Percentiles rank a stretch among this genome's conserved stretches.
phyloP scores from a whole-genome alignment of 2,888 invertebrate species.

The Cremastobaeus sp. region DNA sequence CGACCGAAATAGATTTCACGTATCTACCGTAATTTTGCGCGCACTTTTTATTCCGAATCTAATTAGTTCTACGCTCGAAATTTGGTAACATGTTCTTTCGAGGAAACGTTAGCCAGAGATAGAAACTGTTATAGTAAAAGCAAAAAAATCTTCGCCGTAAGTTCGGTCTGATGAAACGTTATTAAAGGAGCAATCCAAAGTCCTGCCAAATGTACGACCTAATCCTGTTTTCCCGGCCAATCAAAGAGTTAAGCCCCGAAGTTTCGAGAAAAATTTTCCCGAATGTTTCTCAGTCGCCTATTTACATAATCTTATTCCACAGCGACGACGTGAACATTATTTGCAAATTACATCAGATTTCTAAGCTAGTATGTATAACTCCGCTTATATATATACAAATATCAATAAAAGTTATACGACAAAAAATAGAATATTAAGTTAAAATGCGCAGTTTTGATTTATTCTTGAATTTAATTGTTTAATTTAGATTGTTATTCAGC shows the following conservation, averaged over 20 bases:
- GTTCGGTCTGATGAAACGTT: slow-evolving; percentile 35
- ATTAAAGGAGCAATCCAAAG: slow-evolving; percentile 36
- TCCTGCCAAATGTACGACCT: slow-evolving; percentile 29
- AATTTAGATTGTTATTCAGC: slow-evolving; percentile 2
- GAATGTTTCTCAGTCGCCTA: not conserved
- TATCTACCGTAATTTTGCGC: slow-evolving; percentile 12
- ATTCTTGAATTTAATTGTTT: too few species aligned
- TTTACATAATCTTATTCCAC: not conserved
- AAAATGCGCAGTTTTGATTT: too few species aligned
- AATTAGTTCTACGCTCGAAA: slow-evolving; percentile 22
- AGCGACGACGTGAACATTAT: not conserved
- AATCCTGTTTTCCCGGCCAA: slow-evolving; percentile 27
- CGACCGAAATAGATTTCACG: slow-evolving; percentile 18
- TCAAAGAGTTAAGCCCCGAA: slow-evolving; percentile 29
- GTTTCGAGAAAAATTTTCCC: slow-evolving; percentile 9
- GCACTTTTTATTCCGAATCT: slow-evolving; percentile 26
- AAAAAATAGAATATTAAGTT: too few species aligned
- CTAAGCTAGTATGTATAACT: too few species aligned
- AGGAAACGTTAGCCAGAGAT: slow-evolving; percentile 13
- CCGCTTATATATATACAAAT: too few species aligned
- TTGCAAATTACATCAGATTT: slow-evolving; percentile 13
- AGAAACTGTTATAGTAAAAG: slow-evolving; percentile 26
- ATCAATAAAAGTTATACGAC: too few species aligned
- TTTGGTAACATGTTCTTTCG: slow-evolving; percentile 28
- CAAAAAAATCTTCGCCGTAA: slow-evolving; percentile 28